phyloP scores from a whole-genome alignment of 2,888 invertebrate genomes.

The Microplitis manilae region DNA sequence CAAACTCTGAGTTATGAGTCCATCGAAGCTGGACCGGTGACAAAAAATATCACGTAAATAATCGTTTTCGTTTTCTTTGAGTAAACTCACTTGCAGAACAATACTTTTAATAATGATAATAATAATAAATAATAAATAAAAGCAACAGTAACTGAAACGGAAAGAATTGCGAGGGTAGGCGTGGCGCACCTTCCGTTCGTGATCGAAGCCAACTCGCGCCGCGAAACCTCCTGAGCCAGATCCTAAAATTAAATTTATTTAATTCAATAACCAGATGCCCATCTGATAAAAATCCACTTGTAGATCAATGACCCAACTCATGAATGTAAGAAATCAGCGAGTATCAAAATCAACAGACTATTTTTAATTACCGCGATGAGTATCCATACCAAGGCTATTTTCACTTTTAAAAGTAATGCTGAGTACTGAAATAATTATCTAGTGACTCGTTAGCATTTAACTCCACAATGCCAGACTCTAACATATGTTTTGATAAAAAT shows the following conservation, averaged over 20 bases:
- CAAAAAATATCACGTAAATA: background rate
- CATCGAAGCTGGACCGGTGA: background rate
- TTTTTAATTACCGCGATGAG: no score
- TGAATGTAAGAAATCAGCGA: no score
- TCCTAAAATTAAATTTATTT: background rate
- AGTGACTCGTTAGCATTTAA: background rate
- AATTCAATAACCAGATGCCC: background rate
- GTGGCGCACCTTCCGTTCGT: background rate
- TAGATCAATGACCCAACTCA: no score
- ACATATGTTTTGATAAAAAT: background rate
- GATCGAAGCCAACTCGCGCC: background rate
- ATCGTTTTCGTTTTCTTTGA: constrained; percentile 11
- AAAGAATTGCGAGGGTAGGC: background rate
- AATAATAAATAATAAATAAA: background rate
- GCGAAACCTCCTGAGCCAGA: no score
- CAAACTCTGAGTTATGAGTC: background rate
- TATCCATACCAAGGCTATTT: background rate
- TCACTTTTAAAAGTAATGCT: background rate
- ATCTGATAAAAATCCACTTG: background rate
- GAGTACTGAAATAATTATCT: background rate
- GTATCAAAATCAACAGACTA: no score
- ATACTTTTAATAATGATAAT: background rate
- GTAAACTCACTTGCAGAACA: background rate
- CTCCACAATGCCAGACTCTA: background rate
- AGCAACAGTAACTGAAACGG: background rate